Evolutionary conservation across 1,140 invertebrate species (phyloP).

Genomic region (Vanessa tameamea): DNA sequence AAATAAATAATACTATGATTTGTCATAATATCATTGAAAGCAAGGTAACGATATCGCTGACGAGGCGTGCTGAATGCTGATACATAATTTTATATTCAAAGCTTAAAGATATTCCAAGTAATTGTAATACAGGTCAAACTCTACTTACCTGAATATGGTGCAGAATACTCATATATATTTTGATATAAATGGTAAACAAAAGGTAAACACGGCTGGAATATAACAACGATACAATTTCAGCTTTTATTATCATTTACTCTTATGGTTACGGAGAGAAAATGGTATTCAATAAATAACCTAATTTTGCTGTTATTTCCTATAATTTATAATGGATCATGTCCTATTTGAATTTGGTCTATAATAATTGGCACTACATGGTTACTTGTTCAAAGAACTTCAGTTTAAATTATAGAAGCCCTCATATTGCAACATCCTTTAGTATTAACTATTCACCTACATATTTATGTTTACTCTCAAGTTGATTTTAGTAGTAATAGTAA

Average conservation of each 20-base stretch:
- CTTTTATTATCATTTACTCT: slow-evolving; percentile 4
- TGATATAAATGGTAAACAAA: slow-evolving; percentile 9
- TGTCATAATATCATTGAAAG: slow-evolving; percentile 1
- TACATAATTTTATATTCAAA: neutral
- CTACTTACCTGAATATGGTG: neutral
- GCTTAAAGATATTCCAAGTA: neutral
- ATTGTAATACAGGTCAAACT: slow-evolving; percentile 1
- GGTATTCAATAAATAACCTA: neutral
- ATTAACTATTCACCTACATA: no score
- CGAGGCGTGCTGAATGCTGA: neutral
- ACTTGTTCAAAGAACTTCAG: no score
- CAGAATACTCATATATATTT: neutral
- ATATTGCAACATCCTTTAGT: no score
- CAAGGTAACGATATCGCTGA: neutral
- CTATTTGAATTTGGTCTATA: no score
- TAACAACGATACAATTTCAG: neutral
- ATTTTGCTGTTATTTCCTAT: neutral
- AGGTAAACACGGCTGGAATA: neutral
- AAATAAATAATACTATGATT: neutral
- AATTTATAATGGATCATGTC: no score
- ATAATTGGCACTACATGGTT: no score
- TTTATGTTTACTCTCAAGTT: no score
- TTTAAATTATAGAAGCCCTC: no score
- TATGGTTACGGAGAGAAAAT: neutral
- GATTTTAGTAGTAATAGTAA: no score